Base-by-base conservation (phyloP, 2,797 vertebrate genomes). In the Linurgus olivaceus region DNA sequence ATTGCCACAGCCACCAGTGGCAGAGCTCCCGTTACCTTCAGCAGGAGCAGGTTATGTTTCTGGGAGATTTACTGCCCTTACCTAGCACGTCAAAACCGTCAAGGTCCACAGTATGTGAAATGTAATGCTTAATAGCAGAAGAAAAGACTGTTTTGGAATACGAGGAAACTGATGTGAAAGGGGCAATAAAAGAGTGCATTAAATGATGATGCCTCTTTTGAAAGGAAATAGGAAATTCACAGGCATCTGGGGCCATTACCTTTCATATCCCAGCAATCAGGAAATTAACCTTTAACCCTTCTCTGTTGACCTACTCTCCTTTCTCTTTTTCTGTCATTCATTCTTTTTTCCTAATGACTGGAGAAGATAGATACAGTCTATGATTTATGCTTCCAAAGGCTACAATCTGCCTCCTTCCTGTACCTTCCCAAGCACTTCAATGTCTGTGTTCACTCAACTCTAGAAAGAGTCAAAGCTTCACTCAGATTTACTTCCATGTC, bases 261-360 rank as follows among this genome's bases (percentile, higher is more conserved):
- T 96, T 94, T 96, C 94, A 90, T 96, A 96, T 95, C 59, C 73
- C 66, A 74, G 79, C 76, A 81, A 90, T 93, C 70, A 75, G 90
- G 82, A 93, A 94, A 91, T 96, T 95, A 95, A 91, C 95, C 94
- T 95, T 93, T 94, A 84, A 81, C 87, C 87, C 37, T 93, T 91
- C 70, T 63, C 62, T 58, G 51, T 84, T 95, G 91, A 94, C 91
- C 93, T 88, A 7, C 48, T 92, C 88, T 96, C 77, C 80, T 87
- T 94, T 93, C 77, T 90, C 90, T 92, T 93, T 89, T 95, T 93
- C 90, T 93, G 68, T 72, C 61, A 73, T 74, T 95, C 81, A 72
- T 95, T 88, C 61, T 86, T 83, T 94, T 88, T 87, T 91, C 62
- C 78, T 86, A 85, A 83, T 92, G 80, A 50, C 93, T 88, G 62